These are phyloP conservation scores for Adoxophyes honmai DNA, from an alignment of 1,140 invertebrate species.

Conservation along the genomic window DNA sequence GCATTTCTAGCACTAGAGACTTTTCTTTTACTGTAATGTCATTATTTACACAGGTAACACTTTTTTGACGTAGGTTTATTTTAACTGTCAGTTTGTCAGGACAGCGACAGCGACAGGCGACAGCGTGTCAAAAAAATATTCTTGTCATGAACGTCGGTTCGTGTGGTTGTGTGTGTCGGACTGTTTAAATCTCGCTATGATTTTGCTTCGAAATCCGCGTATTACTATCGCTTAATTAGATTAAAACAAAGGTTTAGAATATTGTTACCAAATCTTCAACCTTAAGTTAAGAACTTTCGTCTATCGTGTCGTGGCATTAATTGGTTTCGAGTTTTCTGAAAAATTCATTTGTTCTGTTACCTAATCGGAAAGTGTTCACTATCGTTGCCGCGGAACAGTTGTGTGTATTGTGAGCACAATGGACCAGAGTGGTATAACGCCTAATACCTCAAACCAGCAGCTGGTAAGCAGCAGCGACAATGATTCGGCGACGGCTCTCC, in stretches of 20 bases:
- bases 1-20: no score
- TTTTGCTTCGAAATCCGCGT: not conserved
- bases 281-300: not conserved
- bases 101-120: no score
- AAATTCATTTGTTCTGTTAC: not conserved
- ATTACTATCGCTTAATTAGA: not conserved
- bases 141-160: conserved; percentile 14
- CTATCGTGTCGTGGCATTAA: not conserved
- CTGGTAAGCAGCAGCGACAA: conserved; percentile 76
- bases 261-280: not conserved
- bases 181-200: not conserved
- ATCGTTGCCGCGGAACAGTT: conserved; percentile 19
- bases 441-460: conserved; percentile 79
- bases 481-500: conserved; percentile 63
- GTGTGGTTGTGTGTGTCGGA: not conserved
- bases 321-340: not conserved
- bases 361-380: conserved; percentile 11
- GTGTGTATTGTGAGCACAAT: conserved; percentile 52
- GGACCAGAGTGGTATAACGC: conserved; percentile 75
- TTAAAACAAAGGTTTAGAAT: not conserved
- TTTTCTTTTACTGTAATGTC: no score
- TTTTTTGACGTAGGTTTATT: no score
- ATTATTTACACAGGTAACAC: no score
- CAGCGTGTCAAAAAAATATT: conserved; percentile 3
- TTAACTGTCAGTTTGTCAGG: no score